These are phyloP conservation scores for Python bivittatus DNA, from an alignment of 2,113 vertebrate genomes.

Conservation along the genomic window DNA sequence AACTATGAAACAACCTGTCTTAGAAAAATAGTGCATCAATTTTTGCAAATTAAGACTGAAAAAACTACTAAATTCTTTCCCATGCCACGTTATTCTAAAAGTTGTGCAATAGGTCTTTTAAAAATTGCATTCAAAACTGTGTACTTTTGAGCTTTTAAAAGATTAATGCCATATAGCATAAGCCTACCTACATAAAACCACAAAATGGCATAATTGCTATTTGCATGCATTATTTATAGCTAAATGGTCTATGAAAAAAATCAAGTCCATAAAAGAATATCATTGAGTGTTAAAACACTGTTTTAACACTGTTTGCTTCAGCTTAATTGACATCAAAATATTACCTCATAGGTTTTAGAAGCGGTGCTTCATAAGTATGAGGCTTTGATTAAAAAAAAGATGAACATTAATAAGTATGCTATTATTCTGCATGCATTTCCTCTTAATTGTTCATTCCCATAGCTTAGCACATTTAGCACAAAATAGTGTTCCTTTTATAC, in stretches of 20 bases:
- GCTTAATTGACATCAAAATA: conserved; percentile 52
- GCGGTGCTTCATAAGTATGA: conserved; percentile 10
- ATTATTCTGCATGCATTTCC: not conserved
- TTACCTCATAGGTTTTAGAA: conserved; percentile 43
- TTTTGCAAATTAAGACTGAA: not conserved
- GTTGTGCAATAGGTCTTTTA: conserved; percentile 12
- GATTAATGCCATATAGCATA: conserved; percentile 23
- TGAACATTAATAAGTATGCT: not conserved
- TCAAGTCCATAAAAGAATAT: conserved; percentile 58
- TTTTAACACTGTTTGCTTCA: conserved; percentile 50
- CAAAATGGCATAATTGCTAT: conserved; percentile 54
- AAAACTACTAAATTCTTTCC: not conserved
- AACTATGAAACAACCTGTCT: not conserved
- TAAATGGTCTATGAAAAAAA: conserved; percentile 51
- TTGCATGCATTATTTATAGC: conserved; percentile 62
- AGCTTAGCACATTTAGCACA: not conserved
- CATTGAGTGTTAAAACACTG: conserved; percentile 53
- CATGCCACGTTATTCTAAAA: conserved; percentile 1
- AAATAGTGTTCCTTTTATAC: not conserved
- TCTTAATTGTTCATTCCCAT: not conserved
- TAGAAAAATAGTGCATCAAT: not conserved
- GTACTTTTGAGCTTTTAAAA: conserved; percentile 43
- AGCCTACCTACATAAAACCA: conserved; percentile 48
- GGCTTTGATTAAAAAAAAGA: conserved; percentile 5
- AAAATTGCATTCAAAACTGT: conserved; percentile 35